Evolutionary conservation across 2,797 vertebrate genomes (phyloP).

Genomic region (Yasuhikotakia modesta): DNA sequence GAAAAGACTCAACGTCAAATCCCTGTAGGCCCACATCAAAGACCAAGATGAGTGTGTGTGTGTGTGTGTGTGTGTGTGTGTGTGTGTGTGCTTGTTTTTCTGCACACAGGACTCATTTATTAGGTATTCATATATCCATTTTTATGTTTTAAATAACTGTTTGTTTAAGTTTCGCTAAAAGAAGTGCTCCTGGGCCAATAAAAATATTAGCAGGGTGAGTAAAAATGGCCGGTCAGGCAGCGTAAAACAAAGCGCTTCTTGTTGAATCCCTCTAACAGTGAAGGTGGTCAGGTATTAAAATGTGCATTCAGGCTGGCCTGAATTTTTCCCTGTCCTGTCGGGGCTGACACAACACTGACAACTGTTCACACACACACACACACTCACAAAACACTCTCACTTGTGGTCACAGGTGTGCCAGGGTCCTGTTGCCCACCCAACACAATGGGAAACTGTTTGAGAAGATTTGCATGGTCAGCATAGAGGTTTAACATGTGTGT

Average conservation of each 20-base stretch:
- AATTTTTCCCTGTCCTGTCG: constrained; percentile 25
- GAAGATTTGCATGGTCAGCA: constrained; percentile 47
- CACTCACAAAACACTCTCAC: constrained; percentile 25
- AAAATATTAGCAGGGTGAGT: too few relatives aligned
- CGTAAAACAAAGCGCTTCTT: too few relatives aligned
- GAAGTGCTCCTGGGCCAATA: too few relatives aligned
- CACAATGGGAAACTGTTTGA: constrained; percentile 52
- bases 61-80: neutral
- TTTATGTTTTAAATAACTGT: too few relatives aligned
- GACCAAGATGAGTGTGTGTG: neutral
- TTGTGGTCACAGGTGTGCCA: constrained; percentile 35
- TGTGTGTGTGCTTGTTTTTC: neutral
- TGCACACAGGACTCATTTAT: neutral
- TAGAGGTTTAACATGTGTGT: constrained; percentile 30
- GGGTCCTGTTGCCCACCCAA: constrained; percentile 4
- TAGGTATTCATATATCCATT: too few relatives aligned
- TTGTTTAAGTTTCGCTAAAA: too few relatives aligned
- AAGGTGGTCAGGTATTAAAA: neutral
- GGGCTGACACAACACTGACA: constrained; percentile 43
- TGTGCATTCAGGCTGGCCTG: constrained; percentile 16
- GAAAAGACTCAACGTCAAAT: constrained; percentile 45
- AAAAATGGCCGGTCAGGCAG: too few relatives aligned
- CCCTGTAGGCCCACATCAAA: constrained; percentile 36
- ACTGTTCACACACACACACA: constrained; percentile 46
- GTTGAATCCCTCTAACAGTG: neutral